phyloP scores from a whole-genome alignment of 2,113 vertebrate genomes.

The Oncorhynchus kisutch region DNA sequence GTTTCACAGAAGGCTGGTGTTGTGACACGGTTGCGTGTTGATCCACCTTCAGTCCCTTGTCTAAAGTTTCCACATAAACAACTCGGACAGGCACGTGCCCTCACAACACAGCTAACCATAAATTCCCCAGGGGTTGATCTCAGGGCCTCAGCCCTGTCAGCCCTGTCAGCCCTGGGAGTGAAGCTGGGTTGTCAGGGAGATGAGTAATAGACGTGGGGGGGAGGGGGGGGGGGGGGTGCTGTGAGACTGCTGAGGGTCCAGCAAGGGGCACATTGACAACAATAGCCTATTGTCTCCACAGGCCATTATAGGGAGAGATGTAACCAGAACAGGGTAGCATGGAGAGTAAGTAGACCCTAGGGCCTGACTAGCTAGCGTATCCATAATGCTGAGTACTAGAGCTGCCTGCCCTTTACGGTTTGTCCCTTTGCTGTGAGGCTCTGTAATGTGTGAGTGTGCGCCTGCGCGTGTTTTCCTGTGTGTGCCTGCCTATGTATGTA shows the following conservation, averaged over 20 bases:
- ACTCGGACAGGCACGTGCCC: constrained; percentile 40
- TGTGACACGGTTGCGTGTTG: constrained; percentile 23
- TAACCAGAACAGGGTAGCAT: constrained; percentile 46
- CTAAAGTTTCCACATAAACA: constrained; percentile 47
- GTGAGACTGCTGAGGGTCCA: constrained; percentile 10
- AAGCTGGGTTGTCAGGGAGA: constrained; percentile 27
- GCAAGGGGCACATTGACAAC: constrained; percentile 18
- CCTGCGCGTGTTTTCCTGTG: neutral
- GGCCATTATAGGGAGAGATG: constrained; percentile 32
- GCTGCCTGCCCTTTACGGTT: constrained; percentile 24
- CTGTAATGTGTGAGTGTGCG: constrained; percentile 17
- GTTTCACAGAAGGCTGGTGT: neutral
- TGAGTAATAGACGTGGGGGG: constrained; percentile 36
- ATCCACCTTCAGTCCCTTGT: constrained; percentile 25
- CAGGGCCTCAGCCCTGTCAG: constrained; percentile 31
- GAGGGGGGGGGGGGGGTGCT: neutral
- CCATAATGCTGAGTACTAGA: constrained; percentile 39
- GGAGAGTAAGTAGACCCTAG: constrained; percentile 54
- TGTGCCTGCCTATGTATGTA: neutral
- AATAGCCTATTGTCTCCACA: constrained; percentile 21
- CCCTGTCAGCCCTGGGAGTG: constrained; percentile 34
- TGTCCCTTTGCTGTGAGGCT: constrained; percentile 4
- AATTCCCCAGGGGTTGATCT: constrained; percentile 58
- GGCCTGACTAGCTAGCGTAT: constrained; percentile 24
- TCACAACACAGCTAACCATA: constrained; percentile 37